These are phyloP conservation scores for Drosophila sp. DNA, from an alignment of 1,140 invertebrate species.

Conservation along the genomic window DNA sequence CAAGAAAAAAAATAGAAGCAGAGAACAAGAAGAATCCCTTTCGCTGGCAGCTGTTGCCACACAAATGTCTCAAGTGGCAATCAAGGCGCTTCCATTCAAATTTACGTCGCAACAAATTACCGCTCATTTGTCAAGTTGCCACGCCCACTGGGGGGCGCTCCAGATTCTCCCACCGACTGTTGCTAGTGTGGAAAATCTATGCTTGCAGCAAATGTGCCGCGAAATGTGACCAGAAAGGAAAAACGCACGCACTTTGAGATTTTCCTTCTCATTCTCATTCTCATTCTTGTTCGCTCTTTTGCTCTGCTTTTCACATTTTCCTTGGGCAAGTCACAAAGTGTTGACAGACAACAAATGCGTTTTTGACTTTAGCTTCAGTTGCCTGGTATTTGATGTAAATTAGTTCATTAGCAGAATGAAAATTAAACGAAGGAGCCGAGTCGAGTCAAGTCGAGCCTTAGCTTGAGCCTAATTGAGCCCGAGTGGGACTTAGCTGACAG, in stretches of 20 bases:
- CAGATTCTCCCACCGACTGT: background rate
- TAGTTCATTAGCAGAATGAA: conserved; percentile 48
- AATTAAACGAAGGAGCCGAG: background rate
- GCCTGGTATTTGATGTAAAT: conserved; percentile 41
- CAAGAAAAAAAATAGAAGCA: background rate
- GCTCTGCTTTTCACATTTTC: background rate
- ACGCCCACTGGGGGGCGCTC: conserved; percentile 24
- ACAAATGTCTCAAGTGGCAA: conserved; percentile 83
- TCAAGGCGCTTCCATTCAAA: conserved; percentile 82
- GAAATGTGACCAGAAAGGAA: conserved; percentile 57
- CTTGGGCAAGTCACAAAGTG: conserved; percentile 36
- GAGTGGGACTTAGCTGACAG: conserved; percentile 4
- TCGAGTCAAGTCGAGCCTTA: background rate
- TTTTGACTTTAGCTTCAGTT: conserved; percentile 12
- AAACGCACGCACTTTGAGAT: conserved; percentile 32
- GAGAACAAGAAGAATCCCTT: conserved; percentile 58
- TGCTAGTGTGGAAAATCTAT: conserved; percentile 77
- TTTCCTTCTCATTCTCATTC: background rate
- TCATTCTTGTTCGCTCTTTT: background rate
- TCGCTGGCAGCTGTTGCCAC: conserved; percentile 75
- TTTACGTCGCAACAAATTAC: conserved; percentile 83
- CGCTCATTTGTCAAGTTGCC: conserved; percentile 78
- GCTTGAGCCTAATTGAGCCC: conserved; percentile 23
- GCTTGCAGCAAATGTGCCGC: conserved; percentile 70
- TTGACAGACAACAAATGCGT: conserved; percentile 63